phyloP scores from a whole-genome alignment of 2,113 vertebrate genomes.

The Thunnus thynnus region DNA sequence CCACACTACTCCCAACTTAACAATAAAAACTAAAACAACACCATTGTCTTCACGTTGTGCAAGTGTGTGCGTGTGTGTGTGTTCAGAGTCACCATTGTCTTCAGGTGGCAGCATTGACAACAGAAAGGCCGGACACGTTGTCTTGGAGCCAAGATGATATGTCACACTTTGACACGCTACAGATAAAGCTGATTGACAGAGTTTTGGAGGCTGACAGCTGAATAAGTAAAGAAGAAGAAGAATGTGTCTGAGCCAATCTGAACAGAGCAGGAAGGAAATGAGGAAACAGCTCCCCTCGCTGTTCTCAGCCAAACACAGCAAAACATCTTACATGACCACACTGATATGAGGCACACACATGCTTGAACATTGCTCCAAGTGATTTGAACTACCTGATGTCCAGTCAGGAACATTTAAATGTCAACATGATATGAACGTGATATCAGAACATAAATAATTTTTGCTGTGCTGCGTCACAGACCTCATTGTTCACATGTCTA shows the following conservation, averaged over 20 bases:
- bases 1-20: conserved; percentile 7
- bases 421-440: too few species aligned
- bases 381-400: background rate
- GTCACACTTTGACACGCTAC: background rate
- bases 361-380: background rate
- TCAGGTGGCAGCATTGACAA: background rate
- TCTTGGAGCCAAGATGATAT: background rate
- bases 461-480: too few species aligned
- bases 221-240: conserved; percentile 39
- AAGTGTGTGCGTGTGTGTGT: background rate
- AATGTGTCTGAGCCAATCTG: conserved; percentile 27
- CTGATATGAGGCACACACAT: too few species aligned
- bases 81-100: background rate
- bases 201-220: conserved; percentile 5
- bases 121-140: background rate
- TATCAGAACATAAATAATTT: too few species aligned
- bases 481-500: too few species aligned
- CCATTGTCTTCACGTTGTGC: conserved; percentile 38
- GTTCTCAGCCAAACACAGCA: conserved; percentile 27
- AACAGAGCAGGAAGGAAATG: conserved; percentile 36
- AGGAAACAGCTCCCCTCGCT: conserved; percentile 36
- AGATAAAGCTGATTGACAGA: background rate
- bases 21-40: conserved; percentile 57
- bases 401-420: too few species aligned
- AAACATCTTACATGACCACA: conserved; percentile 16